Evolutionary conservation across 2,797 vertebrate species (phyloP).

Genomic region (Bufotes viridis): DNA sequence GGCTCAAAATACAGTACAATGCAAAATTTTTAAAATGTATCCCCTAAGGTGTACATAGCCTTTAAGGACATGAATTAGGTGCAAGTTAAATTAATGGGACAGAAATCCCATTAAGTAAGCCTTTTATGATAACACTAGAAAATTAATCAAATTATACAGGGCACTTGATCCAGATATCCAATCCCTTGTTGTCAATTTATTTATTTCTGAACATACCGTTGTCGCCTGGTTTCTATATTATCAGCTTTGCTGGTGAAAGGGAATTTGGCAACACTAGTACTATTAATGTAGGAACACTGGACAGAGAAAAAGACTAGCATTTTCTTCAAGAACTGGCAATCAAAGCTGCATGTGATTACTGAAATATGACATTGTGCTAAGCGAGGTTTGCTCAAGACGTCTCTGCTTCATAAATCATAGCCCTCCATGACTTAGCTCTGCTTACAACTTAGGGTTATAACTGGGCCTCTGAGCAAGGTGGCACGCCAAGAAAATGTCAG

Average conservation of each 20-base stretch:
- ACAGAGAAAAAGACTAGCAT: background rate
- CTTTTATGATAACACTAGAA: background rate
- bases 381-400: background rate
- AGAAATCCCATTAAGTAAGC: background rate
- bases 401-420: slow-evolving; percentile 6
- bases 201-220: background rate
- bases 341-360: background rate
- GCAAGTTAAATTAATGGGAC: background rate
- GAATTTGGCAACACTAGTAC: background rate
- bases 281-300: background rate
- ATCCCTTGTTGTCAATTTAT: background rate
- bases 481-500: slow-evolving; percentile 72
- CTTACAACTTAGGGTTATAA: slow-evolving; percentile 55
- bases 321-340: background rate
- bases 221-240: background rate
- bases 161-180: background rate
- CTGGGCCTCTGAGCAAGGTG: slow-evolving; percentile 61
- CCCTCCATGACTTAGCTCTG: background rate
- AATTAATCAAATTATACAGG: background rate
- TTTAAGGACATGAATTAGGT: background rate
- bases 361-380: slow-evolving; percentile 35
- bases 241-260: background rate
- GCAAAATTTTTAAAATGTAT: no score
- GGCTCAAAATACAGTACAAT: no score
- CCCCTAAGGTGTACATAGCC: no score